A percentile compares a stretch with the other conserved stretches of the same genome.
Evolutionary conservation across 2,888 invertebrate species (phyloP).

Genomic region (Noctua fimbriata): DNA sequence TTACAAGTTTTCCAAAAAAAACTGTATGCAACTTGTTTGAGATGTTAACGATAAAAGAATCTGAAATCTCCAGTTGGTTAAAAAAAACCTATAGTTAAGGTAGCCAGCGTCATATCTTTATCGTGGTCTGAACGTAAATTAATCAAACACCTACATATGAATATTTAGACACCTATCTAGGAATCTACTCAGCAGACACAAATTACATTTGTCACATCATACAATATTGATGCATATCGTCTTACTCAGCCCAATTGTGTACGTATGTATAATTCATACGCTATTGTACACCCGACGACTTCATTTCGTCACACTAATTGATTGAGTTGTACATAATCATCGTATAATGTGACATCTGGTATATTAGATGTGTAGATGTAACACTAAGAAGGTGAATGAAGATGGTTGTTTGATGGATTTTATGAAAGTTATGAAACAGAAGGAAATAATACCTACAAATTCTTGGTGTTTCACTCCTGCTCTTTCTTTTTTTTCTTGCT

Average conservation of each 20-base stretch:
- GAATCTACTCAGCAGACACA: slow-evolving; percentile 26
- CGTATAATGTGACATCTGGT: slow-evolving; percentile 28
- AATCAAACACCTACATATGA: slow-evolving; percentile 14
- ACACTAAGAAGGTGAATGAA: neutral
- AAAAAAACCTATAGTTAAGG: neutral
- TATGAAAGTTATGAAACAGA: neutral
- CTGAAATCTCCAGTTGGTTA: no score
- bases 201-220: slow-evolving; percentile 52
- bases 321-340: slow-evolving; percentile 39
- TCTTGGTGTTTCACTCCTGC: neutral
- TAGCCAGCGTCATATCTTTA: neutral
- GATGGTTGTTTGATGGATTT: neutral
- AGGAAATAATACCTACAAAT: neutral
- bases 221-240: slow-evolving; percentile 54
- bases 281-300: slow-evolving; percentile 37
- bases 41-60: neutral
- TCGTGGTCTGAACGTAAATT: neutral
- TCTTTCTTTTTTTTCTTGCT: neutral
- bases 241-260: slow-evolving; percentile 34
- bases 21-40: no score
- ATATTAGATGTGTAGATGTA: slow-evolving; percentile 2
- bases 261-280: slow-evolving; percentile 52
- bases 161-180: slow-evolving; percentile 14
- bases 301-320: slow-evolving; percentile 49
- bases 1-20: no score